phyloP scores from a whole-genome alignment of 2,888 invertebrate genomes.

The Papilio protenor region DNA sequence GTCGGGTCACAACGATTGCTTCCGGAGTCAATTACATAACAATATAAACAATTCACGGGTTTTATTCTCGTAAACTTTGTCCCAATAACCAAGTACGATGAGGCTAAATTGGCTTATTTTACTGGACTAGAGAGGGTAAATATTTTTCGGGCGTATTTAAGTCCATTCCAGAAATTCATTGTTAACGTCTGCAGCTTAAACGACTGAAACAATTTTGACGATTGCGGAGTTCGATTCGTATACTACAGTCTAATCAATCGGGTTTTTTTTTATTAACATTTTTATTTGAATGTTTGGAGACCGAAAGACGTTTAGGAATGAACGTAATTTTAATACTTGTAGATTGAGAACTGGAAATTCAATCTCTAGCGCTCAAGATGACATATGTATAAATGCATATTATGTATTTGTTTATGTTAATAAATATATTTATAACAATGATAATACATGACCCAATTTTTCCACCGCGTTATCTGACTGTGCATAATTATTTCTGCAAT shows the following conservation, averaged over 20 bases:
- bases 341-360: constrained; percentile 7
- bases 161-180: not conserved
- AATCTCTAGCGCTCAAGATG: not conserved
- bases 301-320: too few relatives aligned
- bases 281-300: too few relatives aligned
- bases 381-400: not conserved
- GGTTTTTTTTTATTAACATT: too few relatives aligned
- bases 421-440: constrained; percentile 16
- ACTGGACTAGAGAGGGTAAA: too few relatives aligned
- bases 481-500: constrained; percentile 18
- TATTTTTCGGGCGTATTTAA: not conserved
- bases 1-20: constrained; percentile 11
- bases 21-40: constrained; percentile 17
- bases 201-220: not conserved
- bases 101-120: not conserved
- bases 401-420: constrained; percentile 13
- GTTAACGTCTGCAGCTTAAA: not conserved
- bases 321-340: not conserved
- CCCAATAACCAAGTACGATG: not conserved
- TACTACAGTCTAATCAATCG: not conserved
- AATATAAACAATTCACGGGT: not conserved
- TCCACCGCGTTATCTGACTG: constrained; percentile 14
- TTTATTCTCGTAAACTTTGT: constrained; percentile 6
- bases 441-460: constrained; percentile 32
- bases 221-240: not conserved